Percentiles rank a stretch among this genome's conserved stretches.
Evolutionary conservation across 2,113 vertebrate genomes (phyloP).

Genomic region (Baryphthengus martii): DNA sequence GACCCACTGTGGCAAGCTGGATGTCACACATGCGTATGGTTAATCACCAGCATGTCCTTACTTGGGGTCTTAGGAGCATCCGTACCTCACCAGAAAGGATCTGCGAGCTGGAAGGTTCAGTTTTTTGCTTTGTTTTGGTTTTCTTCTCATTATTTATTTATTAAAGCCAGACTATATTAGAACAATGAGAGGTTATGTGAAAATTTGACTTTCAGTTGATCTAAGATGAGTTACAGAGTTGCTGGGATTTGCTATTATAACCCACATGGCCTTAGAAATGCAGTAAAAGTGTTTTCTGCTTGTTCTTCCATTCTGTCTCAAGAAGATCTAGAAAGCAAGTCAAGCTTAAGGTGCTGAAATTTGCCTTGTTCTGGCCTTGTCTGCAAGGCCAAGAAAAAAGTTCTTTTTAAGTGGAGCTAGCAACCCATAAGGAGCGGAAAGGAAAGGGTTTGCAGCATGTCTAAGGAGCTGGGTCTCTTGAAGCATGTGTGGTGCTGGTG

Average conservation of each 20-base stretch:
- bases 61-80: neutral
- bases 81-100: neutral
- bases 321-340: neutral
- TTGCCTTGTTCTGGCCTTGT: neutral
- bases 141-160: neutral
- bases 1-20: neutral
- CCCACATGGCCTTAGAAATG: neutral
- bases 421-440: neutral
- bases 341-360: neutral
- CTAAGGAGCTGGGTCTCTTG: neutral
- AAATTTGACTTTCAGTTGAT: neutral
- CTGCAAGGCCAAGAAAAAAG: neutral
- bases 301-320: neutral
- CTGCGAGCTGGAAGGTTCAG: neutral
- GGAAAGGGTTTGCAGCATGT: neutral
- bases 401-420: neutral
- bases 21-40: accelerated
- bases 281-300: neutral
- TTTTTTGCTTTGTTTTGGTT: neutral
- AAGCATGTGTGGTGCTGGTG: accelerated
- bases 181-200: neutral
- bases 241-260: neutral
- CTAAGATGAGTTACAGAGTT: neutral
- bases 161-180: neutral
- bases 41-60: neutral